Evolutionary conservation across 2,888 invertebrate genomes (phyloP).

Genomic region (Cephus pygmeus): DNA sequence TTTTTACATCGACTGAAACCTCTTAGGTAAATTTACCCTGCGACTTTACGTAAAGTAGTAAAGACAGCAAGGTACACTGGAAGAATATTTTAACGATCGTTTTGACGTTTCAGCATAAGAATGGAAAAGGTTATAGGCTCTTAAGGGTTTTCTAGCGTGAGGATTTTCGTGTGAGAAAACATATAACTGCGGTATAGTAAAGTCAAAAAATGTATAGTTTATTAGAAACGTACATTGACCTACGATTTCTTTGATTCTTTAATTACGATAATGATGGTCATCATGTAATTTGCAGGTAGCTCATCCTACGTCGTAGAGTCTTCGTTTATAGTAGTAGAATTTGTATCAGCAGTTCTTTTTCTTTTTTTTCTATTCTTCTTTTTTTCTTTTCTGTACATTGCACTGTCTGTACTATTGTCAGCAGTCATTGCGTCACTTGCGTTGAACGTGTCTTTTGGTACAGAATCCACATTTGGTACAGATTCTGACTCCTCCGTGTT

Average conservation of each 20-base stretch:
- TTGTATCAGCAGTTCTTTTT: constrained; percentile 4
- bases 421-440: not conserved
- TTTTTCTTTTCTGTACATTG: not conserved
- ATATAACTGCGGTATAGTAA: not conserved
- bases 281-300: not conserved
- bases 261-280: not conserved
- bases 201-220: not conserved
- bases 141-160: not conserved
- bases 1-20: not conserved
- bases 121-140: not conserved
- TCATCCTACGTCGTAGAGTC: not conserved
- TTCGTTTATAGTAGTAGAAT: not conserved
- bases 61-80: not conserved
- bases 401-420: not conserved
- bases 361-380: constrained; percentile 19
- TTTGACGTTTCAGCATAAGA: not conserved
- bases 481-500: constrained; percentile 10
- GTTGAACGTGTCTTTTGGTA: not conserved
- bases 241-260: not conserved
- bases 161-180: not conserved
- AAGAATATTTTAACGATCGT: not conserved
- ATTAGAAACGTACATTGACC: not conserved
- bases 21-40: not conserved
- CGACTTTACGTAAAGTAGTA: not conserved
- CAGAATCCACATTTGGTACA: not conserved